Evolutionary conservation across 2,113 vertebrate species (phyloP).

Genomic region (Psilopsiagon aurifrons): DNA sequence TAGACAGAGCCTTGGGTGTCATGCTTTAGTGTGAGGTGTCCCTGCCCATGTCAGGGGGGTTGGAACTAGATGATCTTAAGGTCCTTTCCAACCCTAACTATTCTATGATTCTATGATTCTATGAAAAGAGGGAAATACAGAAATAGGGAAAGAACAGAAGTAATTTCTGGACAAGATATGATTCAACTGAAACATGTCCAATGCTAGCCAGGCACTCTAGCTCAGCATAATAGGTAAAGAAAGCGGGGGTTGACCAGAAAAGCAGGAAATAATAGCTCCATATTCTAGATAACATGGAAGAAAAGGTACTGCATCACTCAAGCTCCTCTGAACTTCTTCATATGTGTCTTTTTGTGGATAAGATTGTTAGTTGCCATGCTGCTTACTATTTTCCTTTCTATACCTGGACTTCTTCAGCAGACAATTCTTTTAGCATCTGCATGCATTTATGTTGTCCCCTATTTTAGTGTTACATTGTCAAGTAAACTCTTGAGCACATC

Average conservation of each 20-base stretch:
- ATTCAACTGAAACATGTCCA: too few species aligned
- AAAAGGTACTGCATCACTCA: rapidly evolving
- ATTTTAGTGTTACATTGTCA: background rate
- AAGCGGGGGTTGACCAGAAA: background rate
- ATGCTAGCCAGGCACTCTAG: background rate
- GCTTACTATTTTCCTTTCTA: background rate
- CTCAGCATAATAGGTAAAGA: background rate
- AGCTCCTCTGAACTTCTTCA: background rate
- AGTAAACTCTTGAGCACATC: background rate
- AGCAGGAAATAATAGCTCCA: background rate
- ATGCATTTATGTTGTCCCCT: background rate
- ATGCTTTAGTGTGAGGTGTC: too few species aligned
- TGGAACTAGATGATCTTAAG: too few species aligned
- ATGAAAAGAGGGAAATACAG: background rate
- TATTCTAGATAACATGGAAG: background rate
- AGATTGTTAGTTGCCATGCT: background rate
- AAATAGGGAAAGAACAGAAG: background rate
- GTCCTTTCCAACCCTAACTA: too few species aligned
- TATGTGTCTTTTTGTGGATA: background rate
- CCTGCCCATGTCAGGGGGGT: too few species aligned
- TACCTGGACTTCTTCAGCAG: background rate
- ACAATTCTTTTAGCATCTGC: background rate
- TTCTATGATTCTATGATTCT: too few species aligned
- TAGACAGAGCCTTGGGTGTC: too few species aligned
- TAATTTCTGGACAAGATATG: background rate